Evolutionary conservation across 2,113 vertebrate species (phyloP).

Genomic region (Cygnus atratus): DNA sequence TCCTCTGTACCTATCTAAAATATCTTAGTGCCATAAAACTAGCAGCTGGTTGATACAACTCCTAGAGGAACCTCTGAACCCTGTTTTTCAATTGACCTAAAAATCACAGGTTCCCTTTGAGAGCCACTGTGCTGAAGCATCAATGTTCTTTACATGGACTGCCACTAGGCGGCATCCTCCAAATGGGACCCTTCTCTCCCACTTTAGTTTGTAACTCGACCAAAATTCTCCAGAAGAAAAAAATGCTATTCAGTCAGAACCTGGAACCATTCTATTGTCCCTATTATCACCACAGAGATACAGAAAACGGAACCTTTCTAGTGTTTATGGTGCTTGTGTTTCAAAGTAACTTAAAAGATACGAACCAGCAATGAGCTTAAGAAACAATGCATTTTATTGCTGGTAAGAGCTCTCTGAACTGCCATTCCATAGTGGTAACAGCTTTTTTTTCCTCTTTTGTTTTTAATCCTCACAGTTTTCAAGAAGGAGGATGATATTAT

Average conservation of each 20-base stretch:
- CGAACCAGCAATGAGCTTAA: not conserved
- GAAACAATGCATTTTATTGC: not conserved
- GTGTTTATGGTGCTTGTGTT: not conserved
- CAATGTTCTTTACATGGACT: not conserved
- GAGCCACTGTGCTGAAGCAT: not conserved
- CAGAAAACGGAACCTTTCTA: not conserved
- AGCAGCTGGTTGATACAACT: not conserved
- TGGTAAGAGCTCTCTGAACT: not conserved
- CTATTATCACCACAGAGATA: not conserved
- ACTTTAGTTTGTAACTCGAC: not conserved
- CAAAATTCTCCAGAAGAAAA: not conserved
- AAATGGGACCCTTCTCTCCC: not conserved
- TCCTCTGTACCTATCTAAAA: not conserved
- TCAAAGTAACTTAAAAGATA: not conserved
- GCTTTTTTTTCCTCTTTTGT: not conserved
- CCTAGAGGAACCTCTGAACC: not conserved
- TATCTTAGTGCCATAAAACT: not conserved
- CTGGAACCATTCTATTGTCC: not conserved
- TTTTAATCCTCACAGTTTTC: not conserved
- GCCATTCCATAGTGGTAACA: rapidly evolving
- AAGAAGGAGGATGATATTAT: not conserved
- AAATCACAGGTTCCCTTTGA: not conserved
- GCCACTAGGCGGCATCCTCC: not conserved
- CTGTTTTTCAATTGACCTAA: not conserved
- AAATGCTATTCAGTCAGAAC: not conserved